Conservation (phyloP, 2,888 invertebrate species). For the Sphaerolaimus hirsutus region DNA sequence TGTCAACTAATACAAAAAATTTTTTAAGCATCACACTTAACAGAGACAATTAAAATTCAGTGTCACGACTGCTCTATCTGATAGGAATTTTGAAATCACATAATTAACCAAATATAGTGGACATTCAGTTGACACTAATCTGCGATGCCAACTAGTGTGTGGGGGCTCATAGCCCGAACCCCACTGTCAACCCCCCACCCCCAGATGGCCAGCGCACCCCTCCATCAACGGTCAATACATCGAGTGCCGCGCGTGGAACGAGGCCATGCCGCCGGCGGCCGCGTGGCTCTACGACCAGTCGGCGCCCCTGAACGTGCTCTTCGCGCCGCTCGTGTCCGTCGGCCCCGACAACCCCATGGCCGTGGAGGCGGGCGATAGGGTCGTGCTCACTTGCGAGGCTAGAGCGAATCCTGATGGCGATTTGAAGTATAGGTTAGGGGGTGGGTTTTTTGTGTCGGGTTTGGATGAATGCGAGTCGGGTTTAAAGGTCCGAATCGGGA, state of each 20-base stretch:
- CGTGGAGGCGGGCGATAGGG: background rate
- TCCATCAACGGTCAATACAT: background rate
- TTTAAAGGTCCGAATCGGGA: background rate
- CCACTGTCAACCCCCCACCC: too few species aligned
- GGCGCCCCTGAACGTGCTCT: background rate
- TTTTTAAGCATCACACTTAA: too few species aligned
- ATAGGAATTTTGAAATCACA: too few species aligned
- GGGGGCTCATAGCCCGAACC: too few species aligned
- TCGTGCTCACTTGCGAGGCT: background rate
- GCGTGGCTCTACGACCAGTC: background rate
- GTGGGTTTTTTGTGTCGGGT: background rate
- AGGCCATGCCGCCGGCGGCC: background rate
- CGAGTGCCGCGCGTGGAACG: background rate
- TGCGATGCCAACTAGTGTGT: too few species aligned
- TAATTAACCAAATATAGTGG: too few species aligned
- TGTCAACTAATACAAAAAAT: too few species aligned
- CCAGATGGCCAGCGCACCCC: background rate
- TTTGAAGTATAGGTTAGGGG: background rate
- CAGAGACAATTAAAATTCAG: too few species aligned
- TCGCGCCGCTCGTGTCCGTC: background rate
- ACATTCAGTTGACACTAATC: too few species aligned
- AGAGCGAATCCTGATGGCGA: background rate
- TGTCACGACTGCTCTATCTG: too few species aligned
- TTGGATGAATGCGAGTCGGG: background rate
- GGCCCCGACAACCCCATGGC: background rate